Evolutionary conservation across 1,140 invertebrate genomes (phyloP).

Genomic region (Cherax quadricarinatus): DNA sequence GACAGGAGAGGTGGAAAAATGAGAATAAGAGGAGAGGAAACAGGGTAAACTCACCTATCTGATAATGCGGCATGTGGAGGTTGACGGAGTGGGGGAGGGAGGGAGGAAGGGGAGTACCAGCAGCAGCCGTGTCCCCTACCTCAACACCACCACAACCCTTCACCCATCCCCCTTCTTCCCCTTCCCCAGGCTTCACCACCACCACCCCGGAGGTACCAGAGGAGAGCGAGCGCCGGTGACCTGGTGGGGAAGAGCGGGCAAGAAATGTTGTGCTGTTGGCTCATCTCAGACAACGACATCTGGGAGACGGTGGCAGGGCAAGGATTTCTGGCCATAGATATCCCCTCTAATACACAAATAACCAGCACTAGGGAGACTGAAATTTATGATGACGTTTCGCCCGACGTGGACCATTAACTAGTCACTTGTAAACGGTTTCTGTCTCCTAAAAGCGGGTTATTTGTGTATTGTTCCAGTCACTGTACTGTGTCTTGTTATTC

Average conservation of each 20-base stretch:
- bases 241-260: neutral
- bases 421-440: too few species aligned
- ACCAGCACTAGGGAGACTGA: too few species aligned
- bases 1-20: too few species aligned
- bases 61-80: slow-evolving; percentile 35
- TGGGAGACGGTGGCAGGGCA: too few species aligned
- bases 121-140: neutral
- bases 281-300: too few species aligned
- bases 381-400: too few species aligned
- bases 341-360: too few species aligned
- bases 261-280: neutral
- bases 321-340: too few species aligned
- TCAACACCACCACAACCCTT: slow-evolving; percentile 1
- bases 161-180: neutral
- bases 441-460: too few species aligned
- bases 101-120: neutral
- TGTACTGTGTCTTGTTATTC: too few species aligned
- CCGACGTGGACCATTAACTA: too few species aligned
- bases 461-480: too few species aligned
- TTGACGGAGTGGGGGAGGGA: neutral
- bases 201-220: slow-evolving; percentile 5
- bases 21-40: neutral
- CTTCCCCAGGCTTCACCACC: slow-evolving; percentile 18
- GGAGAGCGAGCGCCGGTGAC: slow-evolving; percentile 23
- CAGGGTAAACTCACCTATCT: slow-evolving; percentile 28